Base-by-base conservation (phyloP, 2,797 vertebrate species). In the Triplophysa yarkandensis region DNA sequence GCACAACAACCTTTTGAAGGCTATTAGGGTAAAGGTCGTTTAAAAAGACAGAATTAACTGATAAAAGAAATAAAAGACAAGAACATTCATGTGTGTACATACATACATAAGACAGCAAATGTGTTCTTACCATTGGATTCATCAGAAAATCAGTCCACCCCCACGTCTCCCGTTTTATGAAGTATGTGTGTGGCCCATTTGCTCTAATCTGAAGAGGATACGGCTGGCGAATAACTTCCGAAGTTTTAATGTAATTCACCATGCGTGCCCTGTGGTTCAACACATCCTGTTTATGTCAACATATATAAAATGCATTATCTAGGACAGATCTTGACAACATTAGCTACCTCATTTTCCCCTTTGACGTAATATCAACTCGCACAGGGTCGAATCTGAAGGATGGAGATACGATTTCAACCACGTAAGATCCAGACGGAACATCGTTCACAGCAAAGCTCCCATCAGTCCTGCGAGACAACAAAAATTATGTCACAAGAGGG, bases 91-190 rank as follows among this genome's bases (percentile, higher is more conserved):
- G 9, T 50, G 19, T 23, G 9, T 50, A 52, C 48, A 52, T 13
- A 52, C 8, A 48, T 4, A 52, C 23, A 23, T n/a, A 1, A 21
- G 10, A 58, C 2, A 6, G 2, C 6, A 13, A 8, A 36, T 2
- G 60, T 44, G 6, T 67, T 28, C 88, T 7, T 92, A 99, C 98
- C 98, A 99, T 99, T 61, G 98, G 98, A 79, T 99, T 99, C 97
- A 99, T 99, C 30, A 99, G 94, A 84, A 99, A 99, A 86, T 99
- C 98, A 28, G 96, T 97, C 98, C 98, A 99, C 21, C 96, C 97
- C 98, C 97, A 99, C 6, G 96, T 98, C 82, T 99, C 98, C 78
- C 98, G 92, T 88, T 98, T 99, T 89, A 98, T 94, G 71, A 99
- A 99, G 83, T 98, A 99, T 19, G 89, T 94, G 81, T 95, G 95